Conservation (phyloP, 1,140 invertebrate species). For the Neoseiulus cucumeris region DNA sequence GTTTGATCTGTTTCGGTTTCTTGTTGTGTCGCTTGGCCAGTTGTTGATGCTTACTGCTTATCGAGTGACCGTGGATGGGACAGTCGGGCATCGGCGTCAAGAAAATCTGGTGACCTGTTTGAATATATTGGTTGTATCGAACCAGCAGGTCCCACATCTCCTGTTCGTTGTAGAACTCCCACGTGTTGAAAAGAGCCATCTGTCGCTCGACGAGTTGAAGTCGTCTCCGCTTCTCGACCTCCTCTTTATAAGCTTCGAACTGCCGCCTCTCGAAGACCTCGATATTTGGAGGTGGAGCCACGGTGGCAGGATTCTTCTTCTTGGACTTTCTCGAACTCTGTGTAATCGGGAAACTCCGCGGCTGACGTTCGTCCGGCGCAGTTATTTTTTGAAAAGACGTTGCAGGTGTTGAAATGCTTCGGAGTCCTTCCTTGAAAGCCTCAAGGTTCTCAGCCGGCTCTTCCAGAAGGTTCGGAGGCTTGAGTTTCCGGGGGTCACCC, state of each 20-base stretch:
- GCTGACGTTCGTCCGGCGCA: not conserved
- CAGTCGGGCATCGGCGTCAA: constrained; percentile 6
- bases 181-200: constrained; percentile 9
- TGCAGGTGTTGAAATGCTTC: not conserved
- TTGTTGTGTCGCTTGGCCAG: not conserved
- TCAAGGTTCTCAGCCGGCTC: constrained; percentile 7
- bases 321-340: not conserved
- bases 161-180: constrained; percentile 9
- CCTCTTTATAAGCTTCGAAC: constrained; percentile 6
- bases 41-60: not conserved
- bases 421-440: constrained; percentile 1
- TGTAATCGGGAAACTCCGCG: not conserved
- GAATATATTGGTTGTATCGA: constrained; percentile 5
- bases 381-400: constrained; percentile 5
- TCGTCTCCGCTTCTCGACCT: not conserved
- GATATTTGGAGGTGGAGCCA: not conserved
- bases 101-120: constrained; percentile 4
- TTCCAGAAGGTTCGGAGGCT: constrained; percentile 4
- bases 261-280: constrained; percentile 1
- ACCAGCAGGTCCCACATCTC: constrained; percentile 7
- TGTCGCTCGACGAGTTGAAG: constrained; percentile 3
- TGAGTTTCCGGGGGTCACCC: not conserved
- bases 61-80: constrained; percentile 1
- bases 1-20: not conserved
- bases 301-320: not conserved